Conservation (phyloP, 2,888 invertebrate species). For the Mylabris sibirica region DNA sequence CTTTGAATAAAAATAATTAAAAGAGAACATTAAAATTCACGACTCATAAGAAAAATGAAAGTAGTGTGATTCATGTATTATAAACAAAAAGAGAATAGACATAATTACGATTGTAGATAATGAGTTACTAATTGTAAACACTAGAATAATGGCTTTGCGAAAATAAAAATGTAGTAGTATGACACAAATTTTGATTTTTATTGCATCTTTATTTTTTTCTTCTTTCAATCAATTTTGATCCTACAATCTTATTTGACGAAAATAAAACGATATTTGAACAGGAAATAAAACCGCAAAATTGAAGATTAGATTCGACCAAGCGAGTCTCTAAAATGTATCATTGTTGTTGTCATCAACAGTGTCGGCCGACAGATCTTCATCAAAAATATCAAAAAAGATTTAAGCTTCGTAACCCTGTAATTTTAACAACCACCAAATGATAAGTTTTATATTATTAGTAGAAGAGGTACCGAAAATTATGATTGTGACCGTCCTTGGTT, state of each 20-base stretch:
- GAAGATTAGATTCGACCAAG: constrained; percentile 30
- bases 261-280: constrained; percentile 15
- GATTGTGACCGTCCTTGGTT: constrained; percentile 22
- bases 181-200: constrained; percentile 42
- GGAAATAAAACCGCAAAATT: constrained; percentile 37
- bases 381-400: constrained; percentile 21
- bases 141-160: constrained; percentile 55
- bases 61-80: constrained; percentile 60
- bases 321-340: constrained; percentile 28
- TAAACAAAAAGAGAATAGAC: constrained; percentile 39
- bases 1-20: neutral
- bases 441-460: constrained; percentile 25
- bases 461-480: constrained; percentile 25
- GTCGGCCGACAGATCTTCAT: constrained; percentile 11
- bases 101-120: constrained; percentile 58
- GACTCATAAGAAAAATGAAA: constrained; percentile 37
- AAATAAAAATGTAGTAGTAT: constrained; percentile 56
- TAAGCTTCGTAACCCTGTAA: constrained; percentile 29
- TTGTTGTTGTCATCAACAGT: constrained; percentile 23
- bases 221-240: constrained; percentile 3
- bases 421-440: constrained; percentile 28
- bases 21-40: constrained; percentile 1
- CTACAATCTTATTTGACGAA: constrained; percentile 16
- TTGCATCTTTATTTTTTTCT: neutral
- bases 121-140: constrained; percentile 58